Base-by-base conservation (phyloP, 2,797 vertebrate species). In the Crypturellus tataupa region DNA sequence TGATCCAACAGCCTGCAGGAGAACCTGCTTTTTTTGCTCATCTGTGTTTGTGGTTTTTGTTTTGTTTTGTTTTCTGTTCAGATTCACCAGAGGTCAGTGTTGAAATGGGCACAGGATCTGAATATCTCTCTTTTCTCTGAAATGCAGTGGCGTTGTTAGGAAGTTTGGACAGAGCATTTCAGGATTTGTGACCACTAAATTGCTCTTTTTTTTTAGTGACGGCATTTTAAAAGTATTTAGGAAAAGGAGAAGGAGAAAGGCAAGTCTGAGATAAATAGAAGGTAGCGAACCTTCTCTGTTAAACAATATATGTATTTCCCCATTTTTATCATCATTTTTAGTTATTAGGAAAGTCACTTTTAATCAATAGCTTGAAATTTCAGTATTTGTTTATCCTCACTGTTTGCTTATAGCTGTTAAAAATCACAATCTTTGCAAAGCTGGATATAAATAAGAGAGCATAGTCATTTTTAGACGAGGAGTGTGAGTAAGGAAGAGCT, bases 11-110 rank as follows among this genome's bases (percentile, higher is more conserved):
- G 17, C 33, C 46, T 83, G 16, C 65, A 29, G 4, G 23, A 51
- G 46, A 25, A 55, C n/a, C 8, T 24, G 27, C 3, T 39, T 82
- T 94, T 89, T 44, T 11, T 85, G 37, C 46, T 79, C 18, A 72
- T 49, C 24, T 37, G 9, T 87, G 15, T 85, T 87, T 58, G 23
- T 51, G 49, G 12, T 25, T 49, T 49, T 51, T 51, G 49, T 51
- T 51, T 51, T 51, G 49, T 51, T 51, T 21, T 24, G 23, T 4
- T 7, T 71, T 62, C 63, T 51, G 16, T 29, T 19, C 20, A 46
- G 42, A 27, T 83, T 91, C 91, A 42, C 72, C 51, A 86, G 69
- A 89, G 70, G 49, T 93, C 51, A 80, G 31, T 73, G n/a, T 27
- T 55, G 24, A 89, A 86, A 83, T 35, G 39, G 59, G 70, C 9